Evolutionary conservation across 2,888 invertebrate genomes (phyloP).

Genomic region (Lamellibrachia satsuma): DNA sequence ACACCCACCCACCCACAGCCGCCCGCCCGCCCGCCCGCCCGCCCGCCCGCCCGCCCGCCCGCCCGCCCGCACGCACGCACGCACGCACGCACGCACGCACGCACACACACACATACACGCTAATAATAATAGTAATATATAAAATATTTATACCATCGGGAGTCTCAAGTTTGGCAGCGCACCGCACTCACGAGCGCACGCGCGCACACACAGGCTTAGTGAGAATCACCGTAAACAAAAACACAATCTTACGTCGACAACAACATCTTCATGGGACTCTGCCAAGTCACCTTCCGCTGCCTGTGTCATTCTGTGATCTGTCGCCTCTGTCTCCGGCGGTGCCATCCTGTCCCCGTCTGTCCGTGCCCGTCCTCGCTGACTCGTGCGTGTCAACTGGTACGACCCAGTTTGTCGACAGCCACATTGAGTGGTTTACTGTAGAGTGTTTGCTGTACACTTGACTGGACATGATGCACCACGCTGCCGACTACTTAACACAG

Average conservation of each 20-base stretch:
- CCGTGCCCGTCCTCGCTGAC: background rate
- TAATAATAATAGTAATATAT: no score
- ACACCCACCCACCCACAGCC: no score
- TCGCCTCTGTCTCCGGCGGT: background rate
- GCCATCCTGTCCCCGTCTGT: background rate
- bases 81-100: no score
- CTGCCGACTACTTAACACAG: background rate
- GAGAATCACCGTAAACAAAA: background rate
- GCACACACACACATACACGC: no score
- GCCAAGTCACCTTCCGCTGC: background rate
- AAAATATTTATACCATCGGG: no score
- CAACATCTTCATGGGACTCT: background rate
- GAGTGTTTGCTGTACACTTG: background rate
- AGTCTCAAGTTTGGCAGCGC: no score
- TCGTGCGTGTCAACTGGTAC: background rate
- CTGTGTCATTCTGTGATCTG: background rate
- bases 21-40: no score
- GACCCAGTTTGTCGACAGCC: background rate
- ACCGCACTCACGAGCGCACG: no score
- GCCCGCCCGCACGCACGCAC: no score
- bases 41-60: no score
- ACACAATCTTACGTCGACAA: background rate
- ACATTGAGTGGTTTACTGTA: background rate
- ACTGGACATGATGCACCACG: background rate
- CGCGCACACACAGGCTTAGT: background rate